Evolutionary conservation across 2,113 vertebrate species (phyloP).

Genomic region (Lepisosteus oculatus): DNA sequence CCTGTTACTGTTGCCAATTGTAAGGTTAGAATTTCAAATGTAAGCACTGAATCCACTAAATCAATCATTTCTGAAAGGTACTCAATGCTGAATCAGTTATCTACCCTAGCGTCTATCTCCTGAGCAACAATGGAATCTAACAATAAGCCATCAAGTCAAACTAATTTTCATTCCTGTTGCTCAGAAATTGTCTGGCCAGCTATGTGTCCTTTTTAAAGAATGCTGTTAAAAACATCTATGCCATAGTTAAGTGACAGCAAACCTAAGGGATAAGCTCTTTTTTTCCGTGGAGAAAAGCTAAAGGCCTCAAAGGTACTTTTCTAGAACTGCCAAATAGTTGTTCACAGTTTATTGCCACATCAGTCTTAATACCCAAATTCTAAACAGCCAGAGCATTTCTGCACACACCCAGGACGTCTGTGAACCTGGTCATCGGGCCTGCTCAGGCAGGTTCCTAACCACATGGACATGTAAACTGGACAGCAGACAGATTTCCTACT

Average conservation of each 20-base stretch:
- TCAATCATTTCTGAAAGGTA: conserved; percentile 56
- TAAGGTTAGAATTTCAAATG: conserved; percentile 32
- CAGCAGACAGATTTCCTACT: no score
- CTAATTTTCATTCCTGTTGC: conserved; percentile 56
- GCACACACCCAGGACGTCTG: no score
- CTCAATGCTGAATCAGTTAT: conserved; percentile 66
- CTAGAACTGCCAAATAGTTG: no score
- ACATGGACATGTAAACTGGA: no score
- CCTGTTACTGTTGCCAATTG: conserved; percentile 34
- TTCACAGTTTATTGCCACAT: no score
- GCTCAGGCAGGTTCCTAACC: no score
- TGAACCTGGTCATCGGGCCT: no score
- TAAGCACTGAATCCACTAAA: conserved; percentile 40
- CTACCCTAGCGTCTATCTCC: conserved; percentile 48
- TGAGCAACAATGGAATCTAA: conserved; percentile 41
- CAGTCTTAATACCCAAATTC: no score
- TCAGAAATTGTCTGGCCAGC: conserved; percentile 49
- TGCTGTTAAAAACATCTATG: conserved; percentile 27
- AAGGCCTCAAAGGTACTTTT: neutral
- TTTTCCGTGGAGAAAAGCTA: neutral
- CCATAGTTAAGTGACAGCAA: conserved; percentile 21
- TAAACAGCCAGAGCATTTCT: no score
- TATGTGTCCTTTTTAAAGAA: conserved; percentile 42
- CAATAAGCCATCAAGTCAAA: conserved; percentile 44
- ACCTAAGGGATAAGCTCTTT: neutral